phyloP scores from a whole-genome alignment of 92 coral and sea anemone species.

The Paragorgia papillata region DNA sequence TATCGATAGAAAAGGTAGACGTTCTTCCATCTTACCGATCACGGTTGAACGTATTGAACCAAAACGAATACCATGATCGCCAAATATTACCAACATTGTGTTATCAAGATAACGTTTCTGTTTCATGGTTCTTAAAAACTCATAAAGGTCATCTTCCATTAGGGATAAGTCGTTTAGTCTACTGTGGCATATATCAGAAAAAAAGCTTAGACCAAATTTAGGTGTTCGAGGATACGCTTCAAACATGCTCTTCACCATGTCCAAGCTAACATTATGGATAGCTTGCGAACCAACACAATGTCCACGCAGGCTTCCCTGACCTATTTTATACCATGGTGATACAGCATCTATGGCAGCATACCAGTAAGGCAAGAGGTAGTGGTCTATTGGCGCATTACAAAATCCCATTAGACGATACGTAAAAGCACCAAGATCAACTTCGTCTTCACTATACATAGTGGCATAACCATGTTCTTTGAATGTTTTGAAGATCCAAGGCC shows the following conservation, averaged over 20 bases:
- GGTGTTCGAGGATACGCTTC: slow-evolving; percentile 64
- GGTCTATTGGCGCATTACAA: slow-evolving; percentile 73
- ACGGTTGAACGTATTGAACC: slow-evolving; percentile 57
- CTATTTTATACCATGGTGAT: slow-evolving; percentile 29
- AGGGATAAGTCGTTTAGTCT: slow-evolving; percentile 56
- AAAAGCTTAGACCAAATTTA: slow-evolving; percentile 67
- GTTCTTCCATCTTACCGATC: slow-evolving; percentile 83
- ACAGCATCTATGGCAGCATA: slow-evolving; percentile 43
- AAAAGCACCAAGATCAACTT: slow-evolving; percentile 63
- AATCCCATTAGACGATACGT: slow-evolving; percentile 77
- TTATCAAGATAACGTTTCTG: slow-evolving; percentile 65
- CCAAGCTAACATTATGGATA: slow-evolving; percentile 66
- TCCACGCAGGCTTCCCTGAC: slow-evolving; percentile 25
- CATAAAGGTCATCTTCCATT: slow-evolving; percentile 58
- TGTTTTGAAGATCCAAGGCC: slow-evolving; percentile 84
- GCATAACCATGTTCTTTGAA: slow-evolving; percentile 67
- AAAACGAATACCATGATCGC: slow-evolving; percentile 74
- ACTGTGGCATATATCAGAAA: slow-evolving; percentile 67
- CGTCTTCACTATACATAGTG: slow-evolving; percentile 75
- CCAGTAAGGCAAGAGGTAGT: slow-evolving; percentile 82
- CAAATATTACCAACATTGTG: slow-evolving; percentile 68
- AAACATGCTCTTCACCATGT: slow-evolving; percentile 60
- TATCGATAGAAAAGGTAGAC: slow-evolving; percentile 76
- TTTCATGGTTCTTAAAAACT: slow-evolving; percentile 70
- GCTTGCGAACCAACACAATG: slow-evolving; percentile 66